A percentile compares a stretch with the other conserved stretches of the same genome.
These are phyloP conservation scores for Desoria tigrina DNA, from an alignment of 2,888 invertebrate species.

Conservation along the genomic window DNA sequence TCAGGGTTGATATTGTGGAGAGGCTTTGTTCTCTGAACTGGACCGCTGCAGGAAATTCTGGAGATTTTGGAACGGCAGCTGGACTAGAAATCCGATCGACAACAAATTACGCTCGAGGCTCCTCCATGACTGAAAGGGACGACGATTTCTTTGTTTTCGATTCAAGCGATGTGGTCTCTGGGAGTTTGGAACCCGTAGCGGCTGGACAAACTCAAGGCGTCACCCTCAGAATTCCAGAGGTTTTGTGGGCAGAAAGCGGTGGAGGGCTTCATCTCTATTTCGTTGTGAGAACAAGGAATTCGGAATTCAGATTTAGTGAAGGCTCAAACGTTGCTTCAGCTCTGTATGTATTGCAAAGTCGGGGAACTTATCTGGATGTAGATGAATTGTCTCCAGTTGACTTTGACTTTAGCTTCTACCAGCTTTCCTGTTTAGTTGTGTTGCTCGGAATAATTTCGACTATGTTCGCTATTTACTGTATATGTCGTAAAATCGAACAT, in stretches of 20 bases:
- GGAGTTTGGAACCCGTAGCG: background rate
- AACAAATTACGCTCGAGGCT: background rate
- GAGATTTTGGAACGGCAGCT: background rate
- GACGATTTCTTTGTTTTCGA: background rate
- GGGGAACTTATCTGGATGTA: no score
- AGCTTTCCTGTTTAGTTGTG: no score
- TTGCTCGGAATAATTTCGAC: no score
- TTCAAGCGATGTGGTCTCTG: background rate
- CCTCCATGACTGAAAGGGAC: background rate
- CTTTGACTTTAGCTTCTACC: no score
- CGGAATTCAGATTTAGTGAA: background rate
- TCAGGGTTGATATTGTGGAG: background rate
- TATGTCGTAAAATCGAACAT: no score
- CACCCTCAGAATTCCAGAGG: background rate
- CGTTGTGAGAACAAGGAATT: background rate
- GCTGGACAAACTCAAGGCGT: background rate
- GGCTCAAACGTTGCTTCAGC: background rate
- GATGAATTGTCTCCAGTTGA: no score
- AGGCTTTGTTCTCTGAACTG: background rate
- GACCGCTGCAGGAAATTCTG: background rate
- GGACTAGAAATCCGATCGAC: background rate
- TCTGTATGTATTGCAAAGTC: no score
- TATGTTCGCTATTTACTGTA: no score
- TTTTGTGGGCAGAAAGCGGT: background rate
- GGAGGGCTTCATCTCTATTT: background rate